phyloP scores from a whole-genome alignment of 1,140 invertebrate species.

The Drosophila sturtevanti region DNA sequence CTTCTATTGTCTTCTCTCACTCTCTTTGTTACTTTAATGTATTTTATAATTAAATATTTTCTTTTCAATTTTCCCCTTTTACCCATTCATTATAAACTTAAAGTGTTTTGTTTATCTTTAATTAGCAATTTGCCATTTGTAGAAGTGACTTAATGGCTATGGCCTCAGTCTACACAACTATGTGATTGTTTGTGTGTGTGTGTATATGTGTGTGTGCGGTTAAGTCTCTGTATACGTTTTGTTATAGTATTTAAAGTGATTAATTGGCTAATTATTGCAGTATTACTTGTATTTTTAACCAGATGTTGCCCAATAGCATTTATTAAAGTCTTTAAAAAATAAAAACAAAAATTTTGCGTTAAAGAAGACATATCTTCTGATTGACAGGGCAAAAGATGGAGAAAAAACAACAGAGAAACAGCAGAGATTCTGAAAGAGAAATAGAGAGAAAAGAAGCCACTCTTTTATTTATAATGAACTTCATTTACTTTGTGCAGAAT shows the following conservation, averaged over 20 bases:
- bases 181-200: slow-evolving; percentile 14
- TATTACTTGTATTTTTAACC: slow-evolving; percentile 51
- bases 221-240: not conserved
- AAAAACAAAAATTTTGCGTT: too few relatives aligned
- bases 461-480: slow-evolving; percentile 70
- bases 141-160: slow-evolving; percentile 55
- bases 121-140: slow-evolving; percentile 53
- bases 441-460: not conserved
- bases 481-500: slow-evolving; percentile 65
- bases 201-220: slow-evolving; percentile 24
- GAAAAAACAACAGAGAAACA: not conserved
- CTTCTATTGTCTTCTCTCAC: not conserved
- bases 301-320: slow-evolving; percentile 22
- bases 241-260: slow-evolving; percentile 45
- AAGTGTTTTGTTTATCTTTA: slow-evolving; percentile 76
- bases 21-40: not conserved
- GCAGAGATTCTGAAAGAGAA: not conserved
- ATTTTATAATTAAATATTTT: slow-evolving; percentile 74
- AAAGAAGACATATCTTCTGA: too few relatives aligned
- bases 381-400: too few relatives aligned
- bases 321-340: too few relatives aligned
- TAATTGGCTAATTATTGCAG: slow-evolving; percentile 75
- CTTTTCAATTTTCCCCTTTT: slow-evolving; percentile 45
- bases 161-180: slow-evolving; percentile 2
- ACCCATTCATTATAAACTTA: slow-evolving; percentile 38